Evolutionary conservation across 2,113 vertebrate genomes (phyloP).

Genomic region (Eulacestoma nigropectus): DNA sequence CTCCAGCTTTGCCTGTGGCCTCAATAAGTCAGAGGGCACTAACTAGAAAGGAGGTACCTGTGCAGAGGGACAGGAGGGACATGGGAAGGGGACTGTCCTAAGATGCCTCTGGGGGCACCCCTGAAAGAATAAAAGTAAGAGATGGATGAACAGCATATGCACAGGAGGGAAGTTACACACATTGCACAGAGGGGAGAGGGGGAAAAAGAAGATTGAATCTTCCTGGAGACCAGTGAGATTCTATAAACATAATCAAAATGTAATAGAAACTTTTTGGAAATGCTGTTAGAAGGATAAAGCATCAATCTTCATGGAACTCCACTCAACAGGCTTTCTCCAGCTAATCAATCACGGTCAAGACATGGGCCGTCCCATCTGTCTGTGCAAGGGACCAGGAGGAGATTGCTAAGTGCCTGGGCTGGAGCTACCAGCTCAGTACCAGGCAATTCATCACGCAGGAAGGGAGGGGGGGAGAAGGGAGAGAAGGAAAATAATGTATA

Average conservation of each 20-base stretch:
- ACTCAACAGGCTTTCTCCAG: constrained; percentile 83
- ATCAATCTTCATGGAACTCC: constrained; percentile 86
- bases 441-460: constrained; percentile 79
- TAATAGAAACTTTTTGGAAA: constrained; percentile 87
- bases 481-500: constrained; percentile 74
- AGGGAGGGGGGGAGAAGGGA: constrained; percentile 27
- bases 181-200: constrained; percentile 51
- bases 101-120: background rate
- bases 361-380: constrained; percentile 81
- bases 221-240: constrained; percentile 78
- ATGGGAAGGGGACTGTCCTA: background rate
- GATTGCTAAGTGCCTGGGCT: constrained; percentile 75
- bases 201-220: constrained; percentile 75
- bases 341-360: constrained; percentile 84
- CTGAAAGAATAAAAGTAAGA: constrained; percentile 1
- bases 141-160: constrained; percentile 41
- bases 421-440: constrained; percentile 75
- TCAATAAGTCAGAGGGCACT: background rate
- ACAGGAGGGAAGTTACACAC: constrained; percentile 58
- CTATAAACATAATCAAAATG: constrained; percentile 87
- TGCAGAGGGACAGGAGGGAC: background rate
- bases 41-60: background rate
- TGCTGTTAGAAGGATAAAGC: constrained; percentile 85
- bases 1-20: background rate
- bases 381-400: constrained; percentile 75